Conservation (phyloP, 1,140 invertebrate species). For the Alviniconcha marisindica region DNA sequence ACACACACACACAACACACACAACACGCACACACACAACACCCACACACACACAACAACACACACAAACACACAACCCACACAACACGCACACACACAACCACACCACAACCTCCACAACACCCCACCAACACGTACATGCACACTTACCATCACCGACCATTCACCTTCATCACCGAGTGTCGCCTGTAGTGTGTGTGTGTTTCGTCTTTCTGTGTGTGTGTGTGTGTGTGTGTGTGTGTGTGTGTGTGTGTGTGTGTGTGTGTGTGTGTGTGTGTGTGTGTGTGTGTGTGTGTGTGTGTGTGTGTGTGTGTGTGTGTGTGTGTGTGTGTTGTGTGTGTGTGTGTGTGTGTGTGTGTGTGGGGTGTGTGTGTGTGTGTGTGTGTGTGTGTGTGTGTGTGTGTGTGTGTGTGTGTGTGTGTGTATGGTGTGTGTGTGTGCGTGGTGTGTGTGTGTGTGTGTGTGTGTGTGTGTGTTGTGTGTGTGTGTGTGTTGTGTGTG, state of each 20-base stretch:
- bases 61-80: too few species aligned
- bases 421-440: neutral
- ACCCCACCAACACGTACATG: too few species aligned
- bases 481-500: neutral
- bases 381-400: constrained; percentile 29
- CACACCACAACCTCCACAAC: too few species aligned
- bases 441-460: constrained; percentile 4
- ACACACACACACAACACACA: too few species aligned
- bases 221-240: constrained; percentile 26
- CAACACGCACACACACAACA: too few species aligned
- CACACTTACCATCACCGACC: too few species aligned
- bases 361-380: constrained; percentile 20
- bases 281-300: constrained; percentile 25
- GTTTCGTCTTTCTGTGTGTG: constrained; percentile 12
- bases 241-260: constrained; percentile 28
- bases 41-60: too few species aligned
- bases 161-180: too few species aligned
- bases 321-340: neutral
- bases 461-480: constrained; percentile 19
- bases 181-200: constrained; percentile 9
- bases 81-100: too few species aligned
- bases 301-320: neutral
- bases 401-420: constrained; percentile 16
- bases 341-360: constrained; percentile 22
- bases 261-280: constrained; percentile 22